Base-by-base conservation (phyloP, 2,113 vertebrate genomes). In the Pterocles orientalis region DNA sequence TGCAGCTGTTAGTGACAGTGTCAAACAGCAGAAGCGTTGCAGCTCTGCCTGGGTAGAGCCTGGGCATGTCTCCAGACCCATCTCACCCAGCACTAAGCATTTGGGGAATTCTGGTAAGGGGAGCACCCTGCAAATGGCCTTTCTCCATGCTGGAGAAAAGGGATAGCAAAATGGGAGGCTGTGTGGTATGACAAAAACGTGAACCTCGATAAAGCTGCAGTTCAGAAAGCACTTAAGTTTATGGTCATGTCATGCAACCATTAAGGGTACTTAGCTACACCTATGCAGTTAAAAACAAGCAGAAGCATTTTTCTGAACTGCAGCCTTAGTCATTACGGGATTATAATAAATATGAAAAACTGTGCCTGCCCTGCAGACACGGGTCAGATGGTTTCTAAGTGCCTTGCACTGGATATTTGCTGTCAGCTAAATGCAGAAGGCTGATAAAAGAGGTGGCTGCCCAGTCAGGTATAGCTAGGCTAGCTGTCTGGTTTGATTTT, bases 401-500 rank as follows among this genome's bases (percentile, higher is more conserved):
- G 31, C 54, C 50, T 73, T 45, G 68, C 68, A 21, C 54, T 21
- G 29, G 45, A 3, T 68, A 21, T 73, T 86, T 78, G 53, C 78
- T 0, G 6, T 64, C 43, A 94, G 25, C 80, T 77, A 72, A 64
- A 71, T 43, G 34, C 47, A 94, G 33, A 34, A 88, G 11, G 12
- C 29, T 93, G 82, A 56, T 50, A 82, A 71, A 85, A 92, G 43
- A 82, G 60, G 31, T 31, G 17, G 73, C 61, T 92, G 48, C 79
- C 56, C 76, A 72, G 19, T 90, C 76, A 91, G 64, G 88, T 90
- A 50, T 65, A 77, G 36, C 75, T 72, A 61, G 39, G 25, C 64
- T 72, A 92, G 82, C 84, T 86, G 73, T 56, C 43, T 71, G 69
- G 47, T 86, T 75, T 88, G 92, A 75, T 94, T 83, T 78, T 66